Evolutionary conservation across 2,888 invertebrate genomes (phyloP).

Genomic region (Brachyptera risi): DNA sequence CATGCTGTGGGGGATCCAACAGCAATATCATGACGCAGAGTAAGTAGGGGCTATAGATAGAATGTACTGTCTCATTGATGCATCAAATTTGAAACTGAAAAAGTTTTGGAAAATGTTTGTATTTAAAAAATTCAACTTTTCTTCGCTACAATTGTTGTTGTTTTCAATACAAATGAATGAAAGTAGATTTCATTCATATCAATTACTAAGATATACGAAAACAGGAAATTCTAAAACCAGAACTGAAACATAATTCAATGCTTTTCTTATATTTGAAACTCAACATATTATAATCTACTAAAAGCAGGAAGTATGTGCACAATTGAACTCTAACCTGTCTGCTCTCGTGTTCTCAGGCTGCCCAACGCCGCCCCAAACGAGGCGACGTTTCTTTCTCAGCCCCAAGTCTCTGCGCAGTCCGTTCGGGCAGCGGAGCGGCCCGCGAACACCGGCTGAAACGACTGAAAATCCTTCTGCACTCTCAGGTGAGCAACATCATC

Average conservation of each 20-base stretch:
- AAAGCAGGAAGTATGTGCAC: no score
- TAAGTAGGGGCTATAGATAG: conserved; percentile 38
- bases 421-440: conserved; percentile 48
- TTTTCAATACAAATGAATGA: no score
- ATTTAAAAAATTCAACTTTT: background rate
- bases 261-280: background rate
- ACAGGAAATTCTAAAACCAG: no score
- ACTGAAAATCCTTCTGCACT: conserved; percentile 47
- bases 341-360: conserved; percentile 52
- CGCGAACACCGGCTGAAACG: conserved; percentile 48
- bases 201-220: no score
- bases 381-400: conserved; percentile 77
- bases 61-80: no score
- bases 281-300: no score
- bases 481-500: conserved; percentile 65
- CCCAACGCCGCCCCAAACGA: conserved; percentile 73
- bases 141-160: no score
- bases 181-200: no score
- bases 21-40: conserved; percentile 62
- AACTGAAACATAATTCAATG: background rate
- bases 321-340: background rate
- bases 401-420: conserved; percentile 76
- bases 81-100: no score
- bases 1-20: conserved; percentile 31
- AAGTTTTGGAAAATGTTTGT: background rate